phyloP scores from a whole-genome alignment of 2,113 vertebrate genomes.

The Corvus moneduloides region DNA sequence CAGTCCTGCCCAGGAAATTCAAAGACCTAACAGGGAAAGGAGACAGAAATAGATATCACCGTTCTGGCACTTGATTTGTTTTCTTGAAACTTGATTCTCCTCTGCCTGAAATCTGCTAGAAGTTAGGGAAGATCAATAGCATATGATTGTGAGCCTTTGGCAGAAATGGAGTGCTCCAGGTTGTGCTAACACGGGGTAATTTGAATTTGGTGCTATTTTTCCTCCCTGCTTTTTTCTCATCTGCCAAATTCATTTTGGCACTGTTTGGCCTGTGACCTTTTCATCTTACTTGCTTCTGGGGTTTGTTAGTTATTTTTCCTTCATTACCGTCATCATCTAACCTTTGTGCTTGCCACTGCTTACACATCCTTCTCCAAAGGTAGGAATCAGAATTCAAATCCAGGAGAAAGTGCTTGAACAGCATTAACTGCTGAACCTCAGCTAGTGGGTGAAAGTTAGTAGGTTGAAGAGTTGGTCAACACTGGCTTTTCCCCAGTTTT shows the following conservation, averaged over 20 bases:
- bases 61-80: not conserved
- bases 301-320: not conserved
- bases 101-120: not conserved
- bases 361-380: not conserved
- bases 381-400: not conserved
- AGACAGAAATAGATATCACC: not conserved
- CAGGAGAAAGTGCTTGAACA: not conserved
- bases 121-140: not conserved
- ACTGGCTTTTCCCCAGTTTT: not conserved
- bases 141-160: not conserved
- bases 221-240: not conserved
- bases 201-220: not conserved
- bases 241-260: not conserved
- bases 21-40: not conserved
- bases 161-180: not conserved
- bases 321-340: not conserved
- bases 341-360: not conserved
- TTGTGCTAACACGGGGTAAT: not conserved
- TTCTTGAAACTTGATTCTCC: not conserved
- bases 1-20: not conserved
- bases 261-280: not conserved
- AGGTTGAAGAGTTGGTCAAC: not conserved
- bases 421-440: not conserved
- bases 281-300: not conserved
- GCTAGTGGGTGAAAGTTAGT: not conserved